Percentiles rank a stretch among this genome's conserved stretches.
Evolutionary conservation across 1,140 invertebrate species (phyloP).

Genomic region (Drosophila trapezifrons): DNA sequence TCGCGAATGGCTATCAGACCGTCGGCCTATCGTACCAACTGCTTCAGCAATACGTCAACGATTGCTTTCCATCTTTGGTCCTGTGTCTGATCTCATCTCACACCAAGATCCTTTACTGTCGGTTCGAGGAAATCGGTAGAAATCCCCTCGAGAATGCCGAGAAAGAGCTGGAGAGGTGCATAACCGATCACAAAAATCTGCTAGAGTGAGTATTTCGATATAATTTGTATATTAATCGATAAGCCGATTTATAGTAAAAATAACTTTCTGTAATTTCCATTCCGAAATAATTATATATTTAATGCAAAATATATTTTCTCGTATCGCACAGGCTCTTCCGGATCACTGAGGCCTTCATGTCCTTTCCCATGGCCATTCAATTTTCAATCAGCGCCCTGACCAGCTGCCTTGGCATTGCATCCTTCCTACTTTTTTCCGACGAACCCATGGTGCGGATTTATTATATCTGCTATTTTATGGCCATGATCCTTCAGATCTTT

Average conservation of each 20-base stretch:
- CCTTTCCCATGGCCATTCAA: constrained; percentile 64
- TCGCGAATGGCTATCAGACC: constrained; percentile 53
- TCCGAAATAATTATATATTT: background rate
- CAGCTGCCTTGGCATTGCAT: too few relatives aligned
- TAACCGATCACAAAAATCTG: constrained; percentile 60
- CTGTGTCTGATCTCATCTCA: constrained; percentile 58
- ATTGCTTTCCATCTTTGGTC: constrained; percentile 52
- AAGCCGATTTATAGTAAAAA: too few relatives aligned
- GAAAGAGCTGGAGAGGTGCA: constrained; percentile 47
- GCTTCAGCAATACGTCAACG: constrained; percentile 52
- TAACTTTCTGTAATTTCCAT: too few relatives aligned
- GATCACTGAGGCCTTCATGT: constrained; percentile 54
- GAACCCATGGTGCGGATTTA: too few relatives aligned
- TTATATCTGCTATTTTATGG: too few relatives aligned
- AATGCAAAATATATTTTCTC: too few relatives aligned
- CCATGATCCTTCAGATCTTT: too few relatives aligned
- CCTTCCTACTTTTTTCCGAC: too few relatives aligned
- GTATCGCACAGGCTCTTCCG: constrained; percentile 52
- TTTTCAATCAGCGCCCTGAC: too few relatives aligned
- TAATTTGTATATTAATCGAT: too few relatives aligned
- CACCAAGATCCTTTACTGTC: constrained; percentile 42
- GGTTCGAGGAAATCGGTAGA: constrained; percentile 36
- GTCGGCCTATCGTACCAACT: constrained; percentile 29
- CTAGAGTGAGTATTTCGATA: constrained; percentile 45
- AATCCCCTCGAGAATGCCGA: constrained; percentile 4